Evolutionary conservation across 1,140 invertebrate species (phyloP).

Genomic region (Drosophila oshimai): DNA sequence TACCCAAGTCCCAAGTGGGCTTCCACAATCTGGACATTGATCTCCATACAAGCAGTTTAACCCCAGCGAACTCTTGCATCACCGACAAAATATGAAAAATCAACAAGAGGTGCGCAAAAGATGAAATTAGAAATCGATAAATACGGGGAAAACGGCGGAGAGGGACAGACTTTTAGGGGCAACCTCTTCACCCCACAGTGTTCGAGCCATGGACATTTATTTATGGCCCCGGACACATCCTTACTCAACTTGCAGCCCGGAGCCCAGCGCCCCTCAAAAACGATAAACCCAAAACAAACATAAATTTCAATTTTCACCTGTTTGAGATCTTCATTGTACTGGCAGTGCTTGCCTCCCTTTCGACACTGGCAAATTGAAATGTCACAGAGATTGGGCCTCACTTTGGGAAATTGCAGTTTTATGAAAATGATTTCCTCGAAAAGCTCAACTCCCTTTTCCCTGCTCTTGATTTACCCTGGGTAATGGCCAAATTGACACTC

Average conservation of each 20-base stretch:
- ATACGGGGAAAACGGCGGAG: constrained; percentile 3
- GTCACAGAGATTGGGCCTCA: constrained; percentile 28
- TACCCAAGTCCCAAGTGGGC: not conserved
- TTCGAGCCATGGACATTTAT: constrained; percentile 15
- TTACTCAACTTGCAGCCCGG: not conserved
- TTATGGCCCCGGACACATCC: constrained; percentile 50
- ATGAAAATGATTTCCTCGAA: constrained; percentile 49
- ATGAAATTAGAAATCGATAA: constrained; percentile 76
- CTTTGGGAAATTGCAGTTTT: constrained; percentile 16
- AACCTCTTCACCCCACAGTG: constrained; percentile 33
- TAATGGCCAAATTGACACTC: constrained; percentile 54
- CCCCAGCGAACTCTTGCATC: constrained; percentile 66
- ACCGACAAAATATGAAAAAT: constrained; percentile 37
- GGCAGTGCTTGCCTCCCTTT: not conserved
- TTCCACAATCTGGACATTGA: constrained; percentile 54
- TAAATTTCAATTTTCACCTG: constrained; percentile 73
- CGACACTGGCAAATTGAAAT: constrained; percentile 57
- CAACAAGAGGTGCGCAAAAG: constrained; percentile 32
- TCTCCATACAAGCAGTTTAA: constrained; percentile 78
- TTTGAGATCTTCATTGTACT: constrained; percentile 26
- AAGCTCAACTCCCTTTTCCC: constrained; percentile 31
- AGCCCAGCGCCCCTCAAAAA: not conserved
- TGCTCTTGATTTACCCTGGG: constrained; percentile 30
- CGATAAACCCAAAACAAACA: constrained; percentile 32
- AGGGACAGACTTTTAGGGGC: constrained; percentile 18